A percentile compares a stretch with the other conserved stretches of the same genome.
phyloP scores from a whole-genome alignment of 2,113 vertebrate genomes.

The Neomonachus schauinslandi region DNA sequence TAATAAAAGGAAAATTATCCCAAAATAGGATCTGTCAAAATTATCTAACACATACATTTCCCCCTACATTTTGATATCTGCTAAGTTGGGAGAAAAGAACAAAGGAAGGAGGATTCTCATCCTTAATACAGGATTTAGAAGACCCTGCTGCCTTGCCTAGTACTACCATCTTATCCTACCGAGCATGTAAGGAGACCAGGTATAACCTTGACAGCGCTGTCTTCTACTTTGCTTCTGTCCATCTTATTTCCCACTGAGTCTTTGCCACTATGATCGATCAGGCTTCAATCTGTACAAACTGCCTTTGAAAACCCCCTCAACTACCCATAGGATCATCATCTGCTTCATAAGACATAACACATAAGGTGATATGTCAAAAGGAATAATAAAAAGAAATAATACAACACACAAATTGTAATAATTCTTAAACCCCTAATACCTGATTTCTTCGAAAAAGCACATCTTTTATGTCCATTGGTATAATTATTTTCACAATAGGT shows the following conservation, averaged over 20 bases:
- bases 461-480: neutral
- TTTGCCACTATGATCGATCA: neutral
- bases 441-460: neutral
- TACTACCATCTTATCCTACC: neutral
- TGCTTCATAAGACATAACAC: neutral
- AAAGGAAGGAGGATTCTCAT: neutral
- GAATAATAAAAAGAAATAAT: slow-evolving; percentile 41
- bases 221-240: neutral
- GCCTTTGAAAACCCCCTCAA: slow-evolving; percentile 33
- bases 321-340: neutral
- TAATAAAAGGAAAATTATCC: slow-evolving; percentile 55
- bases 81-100: slow-evolving; percentile 10
- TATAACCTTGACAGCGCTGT: neutral
- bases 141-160: neutral
- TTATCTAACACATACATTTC: slow-evolving; percentile 9
- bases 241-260: neutral
- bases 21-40: slow-evolving; percentile 47
- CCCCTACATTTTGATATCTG: slow-evolving; percentile 9
- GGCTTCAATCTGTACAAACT: neutral
- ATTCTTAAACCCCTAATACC: neutral
- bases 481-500: neutral
- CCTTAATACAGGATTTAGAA: neutral
- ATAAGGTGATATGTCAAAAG: neutral
- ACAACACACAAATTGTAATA: neutral
- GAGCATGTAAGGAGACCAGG: neutral